phyloP scores from a whole-genome alignment of 1,140 invertebrate species.

The Saxidomus purpurata region DNA sequence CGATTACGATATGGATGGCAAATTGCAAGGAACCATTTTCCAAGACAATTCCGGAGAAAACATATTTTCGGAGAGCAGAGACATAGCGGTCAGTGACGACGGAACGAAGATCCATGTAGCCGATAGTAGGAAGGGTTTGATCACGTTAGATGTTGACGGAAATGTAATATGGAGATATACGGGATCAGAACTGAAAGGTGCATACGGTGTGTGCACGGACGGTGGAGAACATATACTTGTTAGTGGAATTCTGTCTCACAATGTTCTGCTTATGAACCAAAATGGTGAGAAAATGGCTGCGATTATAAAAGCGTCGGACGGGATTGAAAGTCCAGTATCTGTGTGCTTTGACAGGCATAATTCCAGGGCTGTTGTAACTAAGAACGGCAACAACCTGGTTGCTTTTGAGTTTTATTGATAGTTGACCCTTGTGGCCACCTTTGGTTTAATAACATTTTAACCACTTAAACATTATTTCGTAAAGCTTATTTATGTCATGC shows the following conservation, averaged over 20 bases:
- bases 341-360: constrained; percentile 44
- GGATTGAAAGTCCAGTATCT: constrained; percentile 33
- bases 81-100: constrained; percentile 45
- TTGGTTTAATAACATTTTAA: too few relatives aligned
- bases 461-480: too few relatives aligned
- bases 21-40: constrained; percentile 12
- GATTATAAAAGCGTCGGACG: constrained; percentile 38
- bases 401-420: constrained; percentile 37
- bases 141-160: constrained; percentile 44
- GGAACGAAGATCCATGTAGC: constrained; percentile 46
- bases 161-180: constrained; percentile 34
- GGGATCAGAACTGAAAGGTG: constrained; percentile 44
- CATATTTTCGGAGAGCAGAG: constrained; percentile 35
- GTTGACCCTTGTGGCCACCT: too few relatives aligned
- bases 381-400: constrained; percentile 39
- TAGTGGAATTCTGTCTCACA: constrained; percentile 51
- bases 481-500: too few relatives aligned
- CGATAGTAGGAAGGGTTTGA: constrained; percentile 60
- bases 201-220: constrained; percentile 55
- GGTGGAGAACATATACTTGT: constrained; percentile 39
- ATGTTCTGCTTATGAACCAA: constrained; percentile 39
- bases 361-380: constrained; percentile 23
- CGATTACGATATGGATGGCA: constrained; percentile 39
- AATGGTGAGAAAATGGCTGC: constrained; percentile 37
- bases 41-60: neutral